Base-by-base conservation (phyloP, 2,888 invertebrate genomes). In the Meganola albula region DNA sequence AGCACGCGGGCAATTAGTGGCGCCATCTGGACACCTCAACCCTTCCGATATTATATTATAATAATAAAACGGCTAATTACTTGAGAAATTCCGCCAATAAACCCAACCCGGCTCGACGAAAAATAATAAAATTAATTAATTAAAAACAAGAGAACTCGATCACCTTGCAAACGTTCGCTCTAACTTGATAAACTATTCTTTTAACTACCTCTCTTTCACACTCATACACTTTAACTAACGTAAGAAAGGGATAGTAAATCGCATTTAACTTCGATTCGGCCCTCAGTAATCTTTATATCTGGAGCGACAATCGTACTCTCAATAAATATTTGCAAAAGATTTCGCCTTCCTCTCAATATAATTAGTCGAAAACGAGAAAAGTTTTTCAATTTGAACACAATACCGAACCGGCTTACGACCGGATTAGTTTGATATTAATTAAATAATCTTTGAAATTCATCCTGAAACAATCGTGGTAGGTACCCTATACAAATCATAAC, bases 71-170 rank as follows among this genome's bases (percentile, higher is more conserved):
- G 77, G 78, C 76, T 86, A 85, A 86, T 86, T 83, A 77, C 80
- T 74, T 68, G 72, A 75, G 72, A 74, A 72, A 75, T 78, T 79
- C 74, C 65, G 64, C 79, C 83, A 75, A 79, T 86, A 83, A 82
- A 74, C 76, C 71, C 84, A 83, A 84, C 72, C 78, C 70, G 79
- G 62, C 48, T 52, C 47, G 55, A 48, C 60, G 68, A 67, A 74
- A 76, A 82, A 85, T 83, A 80, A 85, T 85, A 83, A 82, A 82
- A 85, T 80, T 78, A 85, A 86, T 85, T 85, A 84, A 87, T 82
- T 84, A 80, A 85, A 84, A 86, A 85, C 85, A 86, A 71, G n/a
- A n/a, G 47, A 46, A 48, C 24, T 34, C 34, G 41, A 40, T 45
- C 44, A 51, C 49, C 45, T 45, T 43, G 44, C 47, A 23, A 42